A percentile compares a stretch with the other conserved stretches of the same genome.
Evolutionary conservation across 2,113 vertebrate species (phyloP).

Genomic region (Potamarius usumacintae): DNA sequence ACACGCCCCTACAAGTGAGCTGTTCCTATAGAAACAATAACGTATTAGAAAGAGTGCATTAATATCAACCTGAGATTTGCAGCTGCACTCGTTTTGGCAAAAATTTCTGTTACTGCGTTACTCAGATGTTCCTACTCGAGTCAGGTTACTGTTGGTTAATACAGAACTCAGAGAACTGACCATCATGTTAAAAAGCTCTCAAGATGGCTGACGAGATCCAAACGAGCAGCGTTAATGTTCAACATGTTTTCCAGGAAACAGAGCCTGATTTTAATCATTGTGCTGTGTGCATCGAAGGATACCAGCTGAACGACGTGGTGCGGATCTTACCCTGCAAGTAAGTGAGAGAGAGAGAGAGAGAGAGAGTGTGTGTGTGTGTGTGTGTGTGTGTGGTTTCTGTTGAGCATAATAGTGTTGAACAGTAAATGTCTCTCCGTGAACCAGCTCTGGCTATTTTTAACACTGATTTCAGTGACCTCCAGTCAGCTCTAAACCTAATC

Average conservation of each 20-base stretch:
- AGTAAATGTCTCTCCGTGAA: conserved; percentile 35
- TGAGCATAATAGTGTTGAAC: neutral
- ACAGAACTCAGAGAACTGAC: neutral
- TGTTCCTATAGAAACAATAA: neutral
- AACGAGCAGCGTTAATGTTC: neutral
- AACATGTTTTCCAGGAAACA: conserved; percentile 80
- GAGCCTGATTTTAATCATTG: conserved; percentile 98
- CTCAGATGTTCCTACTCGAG: neutral
- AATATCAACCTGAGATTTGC: neutral
- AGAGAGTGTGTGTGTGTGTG: neutral
- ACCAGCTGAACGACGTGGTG: conserved; percentile 95
- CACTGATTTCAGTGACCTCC: conserved; percentile 45
- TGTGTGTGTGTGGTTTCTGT: neutral
- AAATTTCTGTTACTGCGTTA: neutral
- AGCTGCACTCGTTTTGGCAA: neutral
- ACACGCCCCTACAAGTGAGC: neutral
- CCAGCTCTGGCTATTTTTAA: conserved; percentile 50
- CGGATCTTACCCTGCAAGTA: conserved; percentile 98
- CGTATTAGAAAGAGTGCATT: neutral
- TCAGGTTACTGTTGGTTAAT: neutral
- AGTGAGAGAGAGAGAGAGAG: conserved; percentile 53
- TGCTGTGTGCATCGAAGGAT: conserved; percentile 96
- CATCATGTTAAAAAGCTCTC: neutral
- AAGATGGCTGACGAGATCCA: neutral
- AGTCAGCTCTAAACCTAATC: conserved; percentile 18